Evolutionary conservation across 2,888 invertebrate species (phyloP), one percentile per base, ranked within the genome.

Genomic region (Patella pellucida): DNA sequence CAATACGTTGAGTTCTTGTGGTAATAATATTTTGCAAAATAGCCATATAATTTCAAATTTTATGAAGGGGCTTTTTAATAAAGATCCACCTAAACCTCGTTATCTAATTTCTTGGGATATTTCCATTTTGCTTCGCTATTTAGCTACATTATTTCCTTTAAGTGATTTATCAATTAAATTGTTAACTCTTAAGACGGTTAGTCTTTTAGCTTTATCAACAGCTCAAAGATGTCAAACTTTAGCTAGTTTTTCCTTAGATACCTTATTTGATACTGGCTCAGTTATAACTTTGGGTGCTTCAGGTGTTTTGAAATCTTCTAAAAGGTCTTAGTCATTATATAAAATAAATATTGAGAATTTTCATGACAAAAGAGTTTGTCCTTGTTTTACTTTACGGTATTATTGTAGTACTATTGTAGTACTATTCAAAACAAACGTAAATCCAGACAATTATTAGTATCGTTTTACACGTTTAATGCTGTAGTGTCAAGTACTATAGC

Each of bases 61-160:
- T 54, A 72, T 78, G 75, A 78, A 74, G 69, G 79, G 81, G 14
- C 41, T 78, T 41, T 79, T 76, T 76, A 12, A 74, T 9, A 19
- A 62, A 16, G 73, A 73, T 52, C 76, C 76, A 70, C 71, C 79
- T 68, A 71, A 74, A 56, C 79, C 79, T n/a, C 73, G 72, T 16
- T 80, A 79, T 62, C 72, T 62, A 4, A 68, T 71, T 54, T 79
- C 77, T 16, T 81, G 79, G 79, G 77, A 81, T 78, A 79, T 81
- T 14, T 31, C 72, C 11, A 70, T 51, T n/a, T 73, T 78, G 11
- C 68, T 81, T 27, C 72, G 72, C 27, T 79, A 69, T 56, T 71
- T 78, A 15, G 41, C 52, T 51, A 50, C 51, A 19, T 69, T 70
- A 11, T 76, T 70, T 56, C 77, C 79, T 12, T 52, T 81, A 54